phyloP scores from a whole-genome alignment of 2,888 invertebrate genomes.

The Cantharis flavilabris region DNA sequence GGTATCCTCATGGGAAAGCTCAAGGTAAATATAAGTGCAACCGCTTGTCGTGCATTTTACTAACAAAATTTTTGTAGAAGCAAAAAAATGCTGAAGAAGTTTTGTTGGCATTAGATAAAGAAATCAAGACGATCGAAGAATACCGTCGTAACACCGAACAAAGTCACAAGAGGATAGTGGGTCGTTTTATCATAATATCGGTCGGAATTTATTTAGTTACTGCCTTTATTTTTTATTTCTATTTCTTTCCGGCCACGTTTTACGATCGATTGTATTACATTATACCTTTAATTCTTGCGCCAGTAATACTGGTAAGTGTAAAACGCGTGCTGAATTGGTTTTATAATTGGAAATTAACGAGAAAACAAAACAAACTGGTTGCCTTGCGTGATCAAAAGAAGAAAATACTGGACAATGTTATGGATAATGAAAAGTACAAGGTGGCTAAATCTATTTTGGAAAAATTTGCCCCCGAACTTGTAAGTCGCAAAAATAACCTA shows the following conservation, averaged over 20 bases:
- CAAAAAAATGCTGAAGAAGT: constrained; percentile 61
- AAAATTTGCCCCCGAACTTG: constrained; percentile 73
- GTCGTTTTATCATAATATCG: constrained; percentile 73
- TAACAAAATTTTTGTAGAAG: constrained; percentile 53
- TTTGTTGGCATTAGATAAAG: constrained; percentile 75
- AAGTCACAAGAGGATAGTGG: constrained; percentile 79
- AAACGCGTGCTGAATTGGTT: constrained; percentile 86
- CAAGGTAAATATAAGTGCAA: constrained; percentile 61
- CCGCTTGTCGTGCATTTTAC: background rate
- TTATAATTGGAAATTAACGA: constrained; percentile 79
- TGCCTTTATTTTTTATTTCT: constrained; percentile 64
- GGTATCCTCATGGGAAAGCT: constrained; percentile 70
- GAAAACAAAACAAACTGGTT: constrained; percentile 74
- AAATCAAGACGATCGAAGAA: constrained; percentile 80
- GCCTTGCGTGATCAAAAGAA: constrained; percentile 81
- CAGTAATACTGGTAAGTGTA: constrained; percentile 76
- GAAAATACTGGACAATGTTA: constrained; percentile 90
- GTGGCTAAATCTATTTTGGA: constrained; percentile 87
- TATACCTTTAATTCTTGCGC: constrained; percentile 78
- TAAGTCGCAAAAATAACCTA: constrained; percentile 1
- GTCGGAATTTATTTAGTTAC: constrained; percentile 73
- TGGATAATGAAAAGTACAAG: constrained; percentile 97
- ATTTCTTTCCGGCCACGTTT: constrained; percentile 75
- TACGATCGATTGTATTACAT: constrained; percentile 75
- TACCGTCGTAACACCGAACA: constrained; percentile 81